A percentile compares a stretch with the other conserved stretches of the same genome.
Conservation (phyloP, 2,113 vertebrate genomes). For the Mustelus asterias region DNA sequence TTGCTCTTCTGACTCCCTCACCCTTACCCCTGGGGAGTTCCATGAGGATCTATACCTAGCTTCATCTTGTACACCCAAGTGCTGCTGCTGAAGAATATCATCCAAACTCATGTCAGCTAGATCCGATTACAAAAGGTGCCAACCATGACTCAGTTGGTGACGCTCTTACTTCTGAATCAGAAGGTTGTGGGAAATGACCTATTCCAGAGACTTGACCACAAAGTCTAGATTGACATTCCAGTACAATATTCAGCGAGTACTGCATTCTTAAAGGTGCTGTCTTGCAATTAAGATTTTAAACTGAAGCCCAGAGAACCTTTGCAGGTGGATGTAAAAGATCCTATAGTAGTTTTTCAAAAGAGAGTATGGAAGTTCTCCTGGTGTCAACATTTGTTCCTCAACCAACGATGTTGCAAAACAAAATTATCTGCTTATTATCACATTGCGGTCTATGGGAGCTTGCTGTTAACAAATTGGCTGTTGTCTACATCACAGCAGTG, state of each 20-base stretch:
- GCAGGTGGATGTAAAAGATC: background rate
- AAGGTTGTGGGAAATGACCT: background rate
- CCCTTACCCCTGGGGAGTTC: background rate
- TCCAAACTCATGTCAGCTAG: background rate
- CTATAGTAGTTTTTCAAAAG: background rate
- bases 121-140: background rate
- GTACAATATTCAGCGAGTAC: background rate
- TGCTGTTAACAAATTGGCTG: background rate
- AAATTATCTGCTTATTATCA: background rate
- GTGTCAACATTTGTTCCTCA: background rate
- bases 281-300: background rate
- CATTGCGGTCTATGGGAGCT: background rate
- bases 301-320: background rate
- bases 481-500: background rate
- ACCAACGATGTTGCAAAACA: background rate
- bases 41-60: background rate
- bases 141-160: background rate
- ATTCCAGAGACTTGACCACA: background rate
- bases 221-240: background rate
- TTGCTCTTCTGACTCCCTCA: background rate
- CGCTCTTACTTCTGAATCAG: background rate
- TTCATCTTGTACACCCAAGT: background rate
- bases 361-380: background rate
- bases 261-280: background rate
- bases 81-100: background rate